Conservation (phyloP, 2,113 vertebrate species). For the Cottus gobio region DNA sequence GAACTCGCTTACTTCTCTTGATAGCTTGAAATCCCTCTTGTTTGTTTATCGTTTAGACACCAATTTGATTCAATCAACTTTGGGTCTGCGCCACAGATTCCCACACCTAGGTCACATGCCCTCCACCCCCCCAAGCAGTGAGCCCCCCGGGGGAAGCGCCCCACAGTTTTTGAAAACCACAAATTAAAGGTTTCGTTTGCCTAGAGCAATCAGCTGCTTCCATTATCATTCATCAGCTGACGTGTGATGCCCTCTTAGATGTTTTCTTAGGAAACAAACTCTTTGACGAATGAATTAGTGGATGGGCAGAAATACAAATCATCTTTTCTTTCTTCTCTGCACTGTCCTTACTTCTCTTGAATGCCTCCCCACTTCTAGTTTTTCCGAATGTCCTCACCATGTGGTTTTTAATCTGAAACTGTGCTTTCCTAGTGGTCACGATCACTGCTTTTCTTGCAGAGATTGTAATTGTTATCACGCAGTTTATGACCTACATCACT, state of each 20-base stretch:
- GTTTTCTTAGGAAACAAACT: not conserved
- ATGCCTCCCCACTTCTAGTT: not conserved
- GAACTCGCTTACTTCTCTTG: not conserved
- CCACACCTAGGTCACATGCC: not conserved
- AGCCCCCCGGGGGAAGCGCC: not conserved
- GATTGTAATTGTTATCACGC: not conserved
- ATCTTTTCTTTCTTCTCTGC: not conserved
- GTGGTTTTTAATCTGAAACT: not conserved
- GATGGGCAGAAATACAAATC: not conserved
- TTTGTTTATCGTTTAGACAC: constrained; percentile 15
- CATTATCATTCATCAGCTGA: not conserved
- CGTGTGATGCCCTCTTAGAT: not conserved
- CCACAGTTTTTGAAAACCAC: not conserved
- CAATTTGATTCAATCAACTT: constrained; percentile 20
- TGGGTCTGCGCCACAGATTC: not conserved
- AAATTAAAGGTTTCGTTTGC: constrained; percentile 10
- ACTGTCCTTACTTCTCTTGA: not conserved
- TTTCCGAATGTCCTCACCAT: not conserved
- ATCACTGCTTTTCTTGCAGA: not conserved
- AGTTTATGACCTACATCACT: not conserved
- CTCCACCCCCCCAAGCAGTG: not conserved
- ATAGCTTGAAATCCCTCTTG: not conserved
- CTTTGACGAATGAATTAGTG: not conserved
- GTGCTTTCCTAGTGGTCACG: not conserved
- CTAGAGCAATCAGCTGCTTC: not conserved